A percentile compares a stretch with the other conserved stretches of the same genome.
Conservation (phyloP, 1,140 invertebrate genomes). For the Drosophila baimaii region DNA sequence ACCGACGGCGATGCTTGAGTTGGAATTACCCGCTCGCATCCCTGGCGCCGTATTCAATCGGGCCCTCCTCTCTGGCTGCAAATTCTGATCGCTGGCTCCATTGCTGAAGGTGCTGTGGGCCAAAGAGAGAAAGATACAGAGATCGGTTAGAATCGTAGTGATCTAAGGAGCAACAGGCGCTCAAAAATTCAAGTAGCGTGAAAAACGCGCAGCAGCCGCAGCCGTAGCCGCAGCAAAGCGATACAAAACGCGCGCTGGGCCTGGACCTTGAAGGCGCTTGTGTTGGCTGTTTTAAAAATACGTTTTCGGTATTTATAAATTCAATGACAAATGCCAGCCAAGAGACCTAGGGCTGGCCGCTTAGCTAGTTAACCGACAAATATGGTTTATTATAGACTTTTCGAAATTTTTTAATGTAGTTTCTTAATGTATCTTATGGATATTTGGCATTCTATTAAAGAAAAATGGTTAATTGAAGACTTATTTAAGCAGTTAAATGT, state of each 20-base stretch:
- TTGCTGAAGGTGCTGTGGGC: constrained; percentile 81
- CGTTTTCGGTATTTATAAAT: constrained; percentile 55
- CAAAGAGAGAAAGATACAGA: constrained; percentile 4
- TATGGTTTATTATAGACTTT: neutral
- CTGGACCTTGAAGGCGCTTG: constrained; percentile 49
- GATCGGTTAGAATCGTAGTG: constrained; percentile 50
- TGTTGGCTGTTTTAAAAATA: constrained; percentile 40
- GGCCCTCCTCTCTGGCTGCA: constrained; percentile 76
- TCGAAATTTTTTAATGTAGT: neutral
- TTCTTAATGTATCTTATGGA: too few relatives aligned
- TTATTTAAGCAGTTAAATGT: neutral
- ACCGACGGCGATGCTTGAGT: constrained; percentile 40
- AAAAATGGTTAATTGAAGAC: too few relatives aligned
- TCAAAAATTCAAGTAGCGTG: constrained; percentile 55
- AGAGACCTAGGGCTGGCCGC: constrained; percentile 16
- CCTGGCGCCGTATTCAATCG: constrained; percentile 81
- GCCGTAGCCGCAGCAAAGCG: neutral
- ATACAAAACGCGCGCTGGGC: constrained; percentile 26
- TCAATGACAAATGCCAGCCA: constrained; percentile 50
- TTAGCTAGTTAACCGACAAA: neutral
- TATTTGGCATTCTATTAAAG: too few relatives aligned
- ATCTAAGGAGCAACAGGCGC: constrained; percentile 75
- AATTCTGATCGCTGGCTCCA: constrained; percentile 72
- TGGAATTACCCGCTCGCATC: constrained; percentile 60
- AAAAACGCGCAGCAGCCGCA: constrained; percentile 24